These are phyloP conservation scores for Toxostoma redivivum DNA, from an alignment of 2,113 vertebrate genomes.

Conservation along the genomic window DNA sequence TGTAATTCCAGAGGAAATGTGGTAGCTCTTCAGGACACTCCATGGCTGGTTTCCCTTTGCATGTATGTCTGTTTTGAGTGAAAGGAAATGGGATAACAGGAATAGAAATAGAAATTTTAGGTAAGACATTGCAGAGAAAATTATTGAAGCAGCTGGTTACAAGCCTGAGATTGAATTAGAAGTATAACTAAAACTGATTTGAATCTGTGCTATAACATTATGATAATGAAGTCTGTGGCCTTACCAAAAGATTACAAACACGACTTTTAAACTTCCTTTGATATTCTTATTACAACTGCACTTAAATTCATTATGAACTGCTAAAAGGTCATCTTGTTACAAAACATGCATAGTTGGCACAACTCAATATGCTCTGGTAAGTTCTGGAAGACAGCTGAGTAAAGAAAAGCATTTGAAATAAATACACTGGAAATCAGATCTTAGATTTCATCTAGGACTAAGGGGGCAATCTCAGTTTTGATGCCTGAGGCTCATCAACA, in stretches of 20 bases:
- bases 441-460: background rate
- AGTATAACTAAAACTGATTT: background rate
- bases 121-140: background rate
- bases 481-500: background rate
- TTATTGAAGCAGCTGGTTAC: background rate
- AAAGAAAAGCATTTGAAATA: background rate
- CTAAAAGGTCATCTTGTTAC: background rate
- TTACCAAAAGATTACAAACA: background rate
- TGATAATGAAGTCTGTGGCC: conserved; percentile 4
- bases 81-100: background rate
- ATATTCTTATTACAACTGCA: background rate
- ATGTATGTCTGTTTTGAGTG: background rate
- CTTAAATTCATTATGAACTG: conserved; percentile 23
- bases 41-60: background rate
- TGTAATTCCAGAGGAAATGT: background rate
- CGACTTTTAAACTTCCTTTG: background rate
- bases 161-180: background rate
- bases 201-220: background rate
- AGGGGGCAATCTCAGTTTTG: background rate
- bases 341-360: background rate
- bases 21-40: background rate
- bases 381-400: background rate
- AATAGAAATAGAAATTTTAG: background rate
- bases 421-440: background rate
- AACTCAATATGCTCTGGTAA: background rate